Evolutionary conservation across 2,888 invertebrate species (phyloP).

Genomic region (Aromia moschata): DNA sequence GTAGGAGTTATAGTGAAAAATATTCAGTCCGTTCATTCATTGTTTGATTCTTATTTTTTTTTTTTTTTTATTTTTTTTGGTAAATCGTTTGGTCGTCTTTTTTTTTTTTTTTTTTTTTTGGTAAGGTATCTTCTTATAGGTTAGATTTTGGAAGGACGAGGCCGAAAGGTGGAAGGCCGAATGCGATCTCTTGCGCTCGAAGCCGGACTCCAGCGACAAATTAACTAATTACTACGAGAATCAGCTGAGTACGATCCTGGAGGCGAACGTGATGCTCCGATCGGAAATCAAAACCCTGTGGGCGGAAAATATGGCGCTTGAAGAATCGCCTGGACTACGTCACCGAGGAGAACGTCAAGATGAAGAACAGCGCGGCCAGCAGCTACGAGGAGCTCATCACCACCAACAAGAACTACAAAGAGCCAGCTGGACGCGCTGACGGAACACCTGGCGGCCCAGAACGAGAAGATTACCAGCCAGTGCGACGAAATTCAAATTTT

Average conservation of each 20-base stretch:
- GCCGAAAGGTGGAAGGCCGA: slow-evolving; percentile 79
- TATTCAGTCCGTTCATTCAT: no score
- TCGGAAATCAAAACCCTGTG: slow-evolving; percentile 56
- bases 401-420: slow-evolving; percentile 73
- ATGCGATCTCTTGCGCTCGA: slow-evolving; percentile 69
- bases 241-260: slow-evolving; percentile 55
- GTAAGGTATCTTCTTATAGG: slow-evolving; percentile 43
- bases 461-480: slow-evolving; percentile 85
- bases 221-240: slow-evolving; percentile 58
- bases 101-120: no score
- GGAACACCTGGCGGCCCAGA: slow-evolving; percentile 80
- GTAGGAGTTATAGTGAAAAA: no score
- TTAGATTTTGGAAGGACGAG: slow-evolving; percentile 68
- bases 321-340: slow-evolving; percentile 65
- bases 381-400: slow-evolving; percentile 74
- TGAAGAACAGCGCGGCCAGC: slow-evolving; percentile 67
- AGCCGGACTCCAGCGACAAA: slow-evolving; percentile 56
- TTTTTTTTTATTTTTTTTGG: no score
- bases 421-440: slow-evolving; percentile 79
- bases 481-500: slow-evolving; percentile 81
- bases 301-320: slow-evolving; percentile 61
- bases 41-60: no score
- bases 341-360: slow-evolving; percentile 63
- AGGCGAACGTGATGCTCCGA: slow-evolving; percentile 52
- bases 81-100: no score